These are phyloP conservation scores for Gadopsis marmoratus DNA, from an alignment of 2,797 vertebrate species.

Conservation along the genomic window DNA sequence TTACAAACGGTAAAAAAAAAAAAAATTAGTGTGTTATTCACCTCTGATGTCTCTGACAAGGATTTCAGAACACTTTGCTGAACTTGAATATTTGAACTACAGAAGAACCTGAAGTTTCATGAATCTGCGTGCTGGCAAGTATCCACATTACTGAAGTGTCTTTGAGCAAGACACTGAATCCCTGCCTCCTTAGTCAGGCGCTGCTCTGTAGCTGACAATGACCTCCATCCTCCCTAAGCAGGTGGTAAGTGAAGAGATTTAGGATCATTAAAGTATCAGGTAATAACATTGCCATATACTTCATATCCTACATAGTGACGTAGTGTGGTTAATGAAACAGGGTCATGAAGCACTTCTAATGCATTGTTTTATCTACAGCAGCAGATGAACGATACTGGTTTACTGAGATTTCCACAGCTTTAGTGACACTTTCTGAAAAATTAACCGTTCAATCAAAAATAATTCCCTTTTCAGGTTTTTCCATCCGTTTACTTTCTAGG, in stretches of 20 bases:
- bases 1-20: neutral
- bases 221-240: neutral
- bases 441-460: slow-evolving; percentile 1
- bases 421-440: slow-evolving; percentile 13
- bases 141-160: neutral
- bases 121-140: neutral
- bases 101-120: neutral
- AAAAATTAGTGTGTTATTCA: slow-evolving; percentile 18
- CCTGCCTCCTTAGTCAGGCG: neutral
- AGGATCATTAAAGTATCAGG: neutral
- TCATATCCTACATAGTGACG: neutral
- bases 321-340: neutral
- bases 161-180: neutral
- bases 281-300: neutral
- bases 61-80: neutral
- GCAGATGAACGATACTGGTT: neutral
- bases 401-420: neutral
- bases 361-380: slow-evolving; percentile 6
- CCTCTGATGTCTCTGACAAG: slow-evolving; percentile 2
- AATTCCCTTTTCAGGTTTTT: neutral
- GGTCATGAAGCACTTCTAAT: neutral
- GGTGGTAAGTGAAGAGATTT: neutral
- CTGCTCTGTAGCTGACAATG: neutral
- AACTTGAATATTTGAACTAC: slow-evolving; percentile 9
- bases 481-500: slow-evolving; percentile 1